Evolutionary conservation across 2,113 vertebrate genomes (phyloP), one percentile per base, ranked within the genome.

Genomic region (Dipodomys spectabilis): DNA sequence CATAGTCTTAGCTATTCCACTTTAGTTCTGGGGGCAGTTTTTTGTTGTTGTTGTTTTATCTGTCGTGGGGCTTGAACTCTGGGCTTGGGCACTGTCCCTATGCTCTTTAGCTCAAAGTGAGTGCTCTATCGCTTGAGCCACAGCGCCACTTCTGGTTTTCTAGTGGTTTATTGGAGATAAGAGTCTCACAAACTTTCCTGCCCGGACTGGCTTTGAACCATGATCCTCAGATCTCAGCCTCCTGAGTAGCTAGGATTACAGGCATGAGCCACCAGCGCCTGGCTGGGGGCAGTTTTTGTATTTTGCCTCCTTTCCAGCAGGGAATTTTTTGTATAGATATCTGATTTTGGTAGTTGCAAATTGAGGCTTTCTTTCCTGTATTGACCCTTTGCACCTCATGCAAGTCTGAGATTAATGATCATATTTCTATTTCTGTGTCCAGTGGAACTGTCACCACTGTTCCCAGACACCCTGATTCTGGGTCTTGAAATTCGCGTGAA

Each of bases 401-500:
- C 20, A 75, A 82, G 22, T 72, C 45, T 86, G 71, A 81, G 15
- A 25, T 83, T 82, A 39, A 87, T 85, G 84, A 95, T 78, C 77
- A 74, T 32, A 35, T 90, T 92, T 30, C 62, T 60, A 18, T 94
- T 60, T 96, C 45, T 95, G 19, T 94, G 44, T 88, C n/a, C 95
- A 99, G 99, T 99, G 97, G 98, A 98, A 94, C 91, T 99, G 74
- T 99, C 99, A 1, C 97, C 98, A 2, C 97, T 99, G 13, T 99
- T 99, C 94, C 99, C 99, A 68, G 94, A 98, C 69, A 98, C 98
- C 4, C 98, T 99, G 74, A 99, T 99, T 78, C 96, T 99, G 96
- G 99, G 99, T 49, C 89, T 99, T 97, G 99, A 99, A 97, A 99
- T 99, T 92, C 98, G 99, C 11, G 99, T 99, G 77, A 99, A 99